These are phyloP conservation scores for Caenorhabditis doughertyi DNA, from an alignment of 2,888 invertebrate genomes.

Conservation along the genomic window DNA sequence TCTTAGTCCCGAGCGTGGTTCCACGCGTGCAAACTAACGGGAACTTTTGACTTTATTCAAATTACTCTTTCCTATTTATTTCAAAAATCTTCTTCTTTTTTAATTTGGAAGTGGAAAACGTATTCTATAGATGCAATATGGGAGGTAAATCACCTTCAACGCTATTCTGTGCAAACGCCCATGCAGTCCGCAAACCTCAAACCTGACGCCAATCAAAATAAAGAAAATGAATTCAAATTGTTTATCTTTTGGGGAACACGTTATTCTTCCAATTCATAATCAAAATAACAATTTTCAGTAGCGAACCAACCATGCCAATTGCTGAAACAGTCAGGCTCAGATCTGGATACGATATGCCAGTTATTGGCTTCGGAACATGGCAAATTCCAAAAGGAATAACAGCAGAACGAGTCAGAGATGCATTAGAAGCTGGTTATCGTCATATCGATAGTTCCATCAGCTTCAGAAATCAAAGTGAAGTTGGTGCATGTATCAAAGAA, in stretches of 20 bases:
- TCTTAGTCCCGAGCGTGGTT: too few relatives aligned
- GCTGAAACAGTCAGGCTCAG: slow-evolving; percentile 11
- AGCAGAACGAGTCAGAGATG: slow-evolving; percentile 69
- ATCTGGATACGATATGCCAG: slow-evolving; percentile 62
- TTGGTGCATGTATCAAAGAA: slow-evolving; percentile 82
- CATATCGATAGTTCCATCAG: slow-evolving; percentile 84
- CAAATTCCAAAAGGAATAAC: slow-evolving; percentile 74
- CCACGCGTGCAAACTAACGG: too few relatives aligned
- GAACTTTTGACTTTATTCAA: too few relatives aligned
- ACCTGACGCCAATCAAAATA: not conserved
- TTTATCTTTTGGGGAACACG: too few relatives aligned
- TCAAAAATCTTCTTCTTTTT: too few relatives aligned
- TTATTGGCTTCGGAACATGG: slow-evolving; percentile 82
- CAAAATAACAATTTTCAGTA: not conserved
- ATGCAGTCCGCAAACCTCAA: not conserved
- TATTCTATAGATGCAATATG: too few relatives aligned
- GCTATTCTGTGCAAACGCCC: not conserved
- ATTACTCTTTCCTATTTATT: too few relatives aligned
- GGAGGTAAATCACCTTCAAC: not conserved
- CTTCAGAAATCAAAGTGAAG: slow-evolving; percentile 83
- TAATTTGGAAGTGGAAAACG: too few relatives aligned
- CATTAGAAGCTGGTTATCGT: slow-evolving; percentile 83
- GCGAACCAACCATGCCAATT: slow-evolving; percentile 11
- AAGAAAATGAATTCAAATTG: too few relatives aligned
- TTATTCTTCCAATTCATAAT: too few relatives aligned